Percentiles rank a stretch among this genome's conserved stretches.
phyloP scores from a whole-genome alignment of 23 tunicate genomes.

The Trididemnum miniatum region DNA sequence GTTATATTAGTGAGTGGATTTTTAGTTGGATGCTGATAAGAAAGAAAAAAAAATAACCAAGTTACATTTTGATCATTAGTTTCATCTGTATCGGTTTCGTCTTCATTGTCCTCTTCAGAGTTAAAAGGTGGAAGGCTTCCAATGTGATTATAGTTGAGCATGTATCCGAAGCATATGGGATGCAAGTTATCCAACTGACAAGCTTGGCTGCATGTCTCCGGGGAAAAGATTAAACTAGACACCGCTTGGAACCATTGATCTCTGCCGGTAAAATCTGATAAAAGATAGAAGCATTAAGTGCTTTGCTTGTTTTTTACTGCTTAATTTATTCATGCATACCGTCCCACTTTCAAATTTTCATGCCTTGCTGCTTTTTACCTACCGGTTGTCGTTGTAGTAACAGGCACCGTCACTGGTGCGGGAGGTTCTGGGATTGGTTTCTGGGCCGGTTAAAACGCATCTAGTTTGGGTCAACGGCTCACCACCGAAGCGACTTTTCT shows the following conservation, averaged over 20 bases:
- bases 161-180: constrained; percentile 68
- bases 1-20: not conserved
- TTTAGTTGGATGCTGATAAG: not conserved
- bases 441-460: no score
- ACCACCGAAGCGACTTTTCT: no score
- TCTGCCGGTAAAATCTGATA: constrained; percentile 17
- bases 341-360: no score
- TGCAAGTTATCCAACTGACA: constrained; percentile 45
- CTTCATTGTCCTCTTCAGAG: not conserved
- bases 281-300: no score
- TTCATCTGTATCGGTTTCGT: not conserved
- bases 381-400: no score
- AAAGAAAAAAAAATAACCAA: not conserved
- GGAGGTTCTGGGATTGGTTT: no score
- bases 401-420: no score
- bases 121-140: not conserved
- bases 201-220: constrained; percentile 58
- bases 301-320: no score
- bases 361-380: no score
- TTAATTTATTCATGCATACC: no score
- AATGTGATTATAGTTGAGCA: constrained; percentile 61
- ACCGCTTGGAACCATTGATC: constrained; percentile 47
- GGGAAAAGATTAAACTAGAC: constrained; percentile 44
- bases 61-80: not conserved
- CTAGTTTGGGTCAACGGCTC: no score